These are phyloP conservation scores for Bucorvus abyssinicus DNA, from an alignment of 2,797 vertebrate species.

Conservation along the genomic window DNA sequence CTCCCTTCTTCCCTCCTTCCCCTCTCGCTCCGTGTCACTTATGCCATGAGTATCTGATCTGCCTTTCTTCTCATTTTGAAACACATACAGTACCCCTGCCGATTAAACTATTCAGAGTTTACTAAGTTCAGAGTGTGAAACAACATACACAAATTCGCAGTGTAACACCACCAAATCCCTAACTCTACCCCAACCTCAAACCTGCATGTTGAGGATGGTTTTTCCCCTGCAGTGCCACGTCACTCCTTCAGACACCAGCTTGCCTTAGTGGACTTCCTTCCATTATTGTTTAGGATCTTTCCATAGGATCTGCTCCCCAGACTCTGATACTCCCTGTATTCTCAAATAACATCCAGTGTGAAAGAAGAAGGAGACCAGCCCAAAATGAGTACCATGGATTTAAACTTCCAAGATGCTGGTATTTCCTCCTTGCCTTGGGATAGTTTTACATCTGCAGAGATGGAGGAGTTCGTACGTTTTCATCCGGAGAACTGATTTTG, in stretches of 20 bases:
- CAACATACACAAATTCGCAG: too few relatives aligned
- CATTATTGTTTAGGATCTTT: not conserved
- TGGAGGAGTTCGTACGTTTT: not conserved
- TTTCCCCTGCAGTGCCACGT: not conserved
- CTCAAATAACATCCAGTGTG: not conserved
- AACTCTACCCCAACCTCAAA: not conserved
- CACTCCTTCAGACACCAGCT: not conserved
- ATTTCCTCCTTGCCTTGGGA: not conserved
- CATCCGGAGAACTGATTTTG: not conserved
- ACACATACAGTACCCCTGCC: accelerated
- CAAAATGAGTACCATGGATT: not conserved
- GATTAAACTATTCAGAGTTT: not conserved
- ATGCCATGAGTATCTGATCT: accelerated
- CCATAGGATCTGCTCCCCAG: not conserved
- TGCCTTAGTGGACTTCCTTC: not conserved
- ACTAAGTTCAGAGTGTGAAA: not conserved
- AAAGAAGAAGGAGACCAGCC: not conserved
- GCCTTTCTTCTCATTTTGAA: not conserved
- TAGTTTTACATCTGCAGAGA: not conserved
- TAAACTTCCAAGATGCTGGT: not conserved
- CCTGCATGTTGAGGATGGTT: not conserved
- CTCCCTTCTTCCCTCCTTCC: not conserved
- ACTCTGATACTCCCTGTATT: not conserved
- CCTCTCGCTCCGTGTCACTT: not conserved
- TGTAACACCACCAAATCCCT: not conserved